Base-by-base conservation (phyloP, 2,113 vertebrate genomes). In the Puma concolor region DNA sequence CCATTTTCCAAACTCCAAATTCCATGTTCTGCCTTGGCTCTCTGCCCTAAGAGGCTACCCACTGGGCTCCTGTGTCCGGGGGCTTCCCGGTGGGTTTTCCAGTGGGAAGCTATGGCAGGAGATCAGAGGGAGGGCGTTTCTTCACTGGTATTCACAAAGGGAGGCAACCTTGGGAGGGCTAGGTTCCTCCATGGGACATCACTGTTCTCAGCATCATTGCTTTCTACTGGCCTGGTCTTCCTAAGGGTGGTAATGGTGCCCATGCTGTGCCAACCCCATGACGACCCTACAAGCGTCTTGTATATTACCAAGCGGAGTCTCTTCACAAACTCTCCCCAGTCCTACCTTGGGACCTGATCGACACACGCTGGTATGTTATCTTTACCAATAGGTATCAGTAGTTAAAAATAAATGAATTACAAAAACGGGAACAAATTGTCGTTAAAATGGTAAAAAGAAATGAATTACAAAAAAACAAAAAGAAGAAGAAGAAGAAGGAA, bases 31-130 rank as follows among this genome's bases (percentile, higher is more conserved):
- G 23, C 48, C 11, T 7, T 5, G 50, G 12, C 16, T 91, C 16
- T 91, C 54, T 71, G 14, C 21, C 7, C 11, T 6, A 66, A 27
- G 19, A 71, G 41, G 33, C 8, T 72, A 12, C 16, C 5, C 29
- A 9, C 5, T 5, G 33, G 12, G 1, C 16, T 50, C 15, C 66
- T 33, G 10, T 36, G 9, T 48, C 50, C 7, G 0, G 31, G 50
- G n/a, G 13, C 27, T 12, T 72, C 77, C 41, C 7, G 3, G 2
- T 48, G 13, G 41, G 57, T 15, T 64, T 87, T 38, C 23, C 17
- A 31, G 33, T 2, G 17, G 27, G 16, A 12, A 15, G 12, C 48
- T 94, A 16, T 16, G 67, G 16, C 5, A 67, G 38, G 77, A 29
- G 36, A 29, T 60, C 15, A 27, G 31, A 57, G 9, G 12, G 36